Evolutionary conservation across 2,888 invertebrate genomes (phyloP), one percentile per base, ranked within the genome.

Genomic region (Apotomis capreana): DNA sequence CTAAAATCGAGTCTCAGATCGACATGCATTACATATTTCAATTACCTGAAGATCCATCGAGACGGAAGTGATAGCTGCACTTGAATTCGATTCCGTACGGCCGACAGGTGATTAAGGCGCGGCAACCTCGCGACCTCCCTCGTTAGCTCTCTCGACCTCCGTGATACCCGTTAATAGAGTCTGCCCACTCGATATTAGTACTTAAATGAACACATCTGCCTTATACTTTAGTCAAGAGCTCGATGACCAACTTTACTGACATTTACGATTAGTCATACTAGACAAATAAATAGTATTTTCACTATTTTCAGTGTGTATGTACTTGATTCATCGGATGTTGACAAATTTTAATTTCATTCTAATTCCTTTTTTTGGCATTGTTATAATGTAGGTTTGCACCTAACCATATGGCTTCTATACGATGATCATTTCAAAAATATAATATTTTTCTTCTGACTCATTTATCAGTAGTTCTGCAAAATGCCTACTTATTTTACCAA

Each of bases 111-210:
- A 72, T 72, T 57, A 62, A 63, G 58, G 62, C 62, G 37, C 15
- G 61, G 13, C 62, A 68, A 63, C 62, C 63, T 68, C 64, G 36
- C 70, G 67, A 67, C 60, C 70, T 64, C 37, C 9, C 59, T 70
- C 44, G 64, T 70, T 15, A 67, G 67, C 37, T 54, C 70, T 46
- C 72, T 72, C 63, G 63, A 72, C 72, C 72, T 72, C 68, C 15
- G 10, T 68, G 63, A 63, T 68, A 72, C 63, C 52, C 62, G 63
- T 72, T 63, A 72, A 72, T 72, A 68, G 55, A 62, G 13, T 68
- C 51, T 62, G 62, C 40, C 60, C 71, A 71, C 67, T 40, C 52
- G 51, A 55, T 37, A 15, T n/a, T 36, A 64, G n/a, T 54, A 67
- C 44, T 36, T 69, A 8, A 9, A 55, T 44, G 37, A 15, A 51